Evolutionary conservation across 1,140 invertebrate species (phyloP).

Genomic region (Nomia melanderi): DNA sequence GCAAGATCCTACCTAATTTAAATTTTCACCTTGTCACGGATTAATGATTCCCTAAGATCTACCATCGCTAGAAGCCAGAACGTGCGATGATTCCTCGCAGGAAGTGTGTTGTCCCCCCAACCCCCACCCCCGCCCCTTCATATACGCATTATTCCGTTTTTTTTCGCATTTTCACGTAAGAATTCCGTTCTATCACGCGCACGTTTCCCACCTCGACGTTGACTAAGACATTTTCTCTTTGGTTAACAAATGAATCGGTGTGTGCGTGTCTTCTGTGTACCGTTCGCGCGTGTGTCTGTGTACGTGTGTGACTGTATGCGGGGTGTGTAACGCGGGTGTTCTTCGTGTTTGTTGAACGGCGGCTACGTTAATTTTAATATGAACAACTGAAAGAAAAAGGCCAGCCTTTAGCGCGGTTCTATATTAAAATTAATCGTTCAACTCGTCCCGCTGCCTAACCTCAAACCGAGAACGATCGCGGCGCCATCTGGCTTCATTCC

Average conservation of each 20-base stretch:
- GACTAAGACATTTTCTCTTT: constrained; percentile 76
- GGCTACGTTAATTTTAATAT: constrained; percentile 71
- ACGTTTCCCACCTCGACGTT: constrained; percentile 45
- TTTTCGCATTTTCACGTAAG: constrained; percentile 16
- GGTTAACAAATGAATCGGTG: constrained; percentile 78
- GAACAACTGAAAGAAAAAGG: constrained; percentile 70
- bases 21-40: constrained; percentile 20
- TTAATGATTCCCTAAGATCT: constrained; percentile 21
- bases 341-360: constrained; percentile 17
- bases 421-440: constrained; percentile 73
- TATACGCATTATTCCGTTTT: too few relatives aligned
- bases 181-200: too few relatives aligned
- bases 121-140: too few relatives aligned
- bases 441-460: neutral
- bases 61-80: constrained; percentile 40
- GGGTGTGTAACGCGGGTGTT: neutral
- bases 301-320: neutral
- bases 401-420: constrained; percentile 71
- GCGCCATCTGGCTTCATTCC: neutral
- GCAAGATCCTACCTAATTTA: constrained; percentile 34
- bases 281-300: neutral
- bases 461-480: too few relatives aligned
- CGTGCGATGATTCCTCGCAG: constrained; percentile 29
- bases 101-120: too few relatives aligned
- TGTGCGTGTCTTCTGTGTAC: constrained; percentile 3